Evolutionary conservation across 2,797 vertebrate species (phyloP).

Genomic region (Protonibea diacanthus): DNA sequence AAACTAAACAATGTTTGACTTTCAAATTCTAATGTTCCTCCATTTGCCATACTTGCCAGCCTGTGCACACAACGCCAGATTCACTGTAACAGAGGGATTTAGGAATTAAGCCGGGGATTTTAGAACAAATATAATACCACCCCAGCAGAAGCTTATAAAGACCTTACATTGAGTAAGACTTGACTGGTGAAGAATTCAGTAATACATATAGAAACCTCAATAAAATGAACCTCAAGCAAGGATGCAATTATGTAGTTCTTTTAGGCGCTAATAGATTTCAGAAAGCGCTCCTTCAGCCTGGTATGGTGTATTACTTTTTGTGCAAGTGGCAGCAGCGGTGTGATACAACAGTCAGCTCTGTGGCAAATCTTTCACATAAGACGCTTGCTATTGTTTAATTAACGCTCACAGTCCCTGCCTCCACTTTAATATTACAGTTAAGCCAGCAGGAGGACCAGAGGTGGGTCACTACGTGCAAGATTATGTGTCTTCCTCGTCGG

Average conservation of each 20-base stretch:
- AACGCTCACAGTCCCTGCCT: conserved; percentile 39
- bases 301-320: background rate
- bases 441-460: conserved; percentile 18
- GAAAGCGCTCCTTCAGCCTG: conserved; percentile 8
- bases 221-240: conserved; percentile 32
- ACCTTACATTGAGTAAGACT: conserved; percentile 61
- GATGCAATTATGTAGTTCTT: conserved; percentile 33
- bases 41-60: conserved; percentile 69
- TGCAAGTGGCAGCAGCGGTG: conserved; percentile 28
- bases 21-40: conserved; percentile 72
- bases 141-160: conserved; percentile 70
- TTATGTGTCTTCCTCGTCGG: background rate
- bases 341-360: conserved; percentile 33
- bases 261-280: conserved; percentile 50
- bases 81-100: conserved; percentile 77
- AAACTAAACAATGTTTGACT: conserved; percentile 74
- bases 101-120: conserved; percentile 79
- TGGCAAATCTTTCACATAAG: conserved; percentile 35
- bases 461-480: conserved; percentile 1
- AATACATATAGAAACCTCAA: conserved; percentile 45
- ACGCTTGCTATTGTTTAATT: conserved; percentile 50
- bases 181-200: conserved; percentile 49
- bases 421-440: conserved; percentile 53
- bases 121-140: conserved; percentile 78
- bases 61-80: conserved; percentile 71